These are phyloP conservation scores for Enteromius viviparus DNA, from an alignment of 2,797 vertebrate species.

Conservation along the genomic window DNA sequence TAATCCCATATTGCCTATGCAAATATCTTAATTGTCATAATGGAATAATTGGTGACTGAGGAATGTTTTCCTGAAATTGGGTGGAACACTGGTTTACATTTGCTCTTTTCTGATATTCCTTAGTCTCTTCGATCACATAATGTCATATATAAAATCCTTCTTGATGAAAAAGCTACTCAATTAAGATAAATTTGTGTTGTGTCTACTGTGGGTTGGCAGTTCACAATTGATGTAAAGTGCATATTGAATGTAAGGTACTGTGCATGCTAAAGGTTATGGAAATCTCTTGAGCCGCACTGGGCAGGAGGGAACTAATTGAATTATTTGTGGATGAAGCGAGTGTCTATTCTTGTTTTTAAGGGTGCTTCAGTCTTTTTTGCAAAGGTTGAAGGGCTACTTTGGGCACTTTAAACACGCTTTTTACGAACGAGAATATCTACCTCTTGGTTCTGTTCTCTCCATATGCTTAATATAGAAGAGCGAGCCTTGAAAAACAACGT, in stretches of 20 bases:
- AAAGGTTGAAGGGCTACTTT: slow-evolving; percentile 64
- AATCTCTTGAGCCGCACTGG: background rate
- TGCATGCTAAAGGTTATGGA: slow-evolving; percentile 28
- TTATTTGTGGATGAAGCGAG: slow-evolving; percentile 41
- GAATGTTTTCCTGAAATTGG: slow-evolving; percentile 81
- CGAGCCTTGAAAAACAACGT: slow-evolving; percentile 27
- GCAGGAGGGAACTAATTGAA: slow-evolving; percentile 21
- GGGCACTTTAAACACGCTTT: slow-evolving; percentile 56
- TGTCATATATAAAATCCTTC: slow-evolving; percentile 86
- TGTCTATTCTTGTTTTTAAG: slow-evolving; percentile 54
- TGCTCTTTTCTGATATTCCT: slow-evolving; percentile 91
- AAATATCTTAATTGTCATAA: slow-evolving; percentile 94
- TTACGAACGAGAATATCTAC: slow-evolving; percentile 62
- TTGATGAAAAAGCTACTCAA: slow-evolving; percentile 86
- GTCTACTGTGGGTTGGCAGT: slow-evolving; percentile 80
- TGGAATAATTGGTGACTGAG: slow-evolving; percentile 82
- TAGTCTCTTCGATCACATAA: slow-evolving; percentile 90
- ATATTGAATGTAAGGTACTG: slow-evolving; percentile 32
- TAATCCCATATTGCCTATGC: slow-evolving; percentile 99
- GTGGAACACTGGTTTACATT: slow-evolving; percentile 94
- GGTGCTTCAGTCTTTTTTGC: slow-evolving; percentile 57
- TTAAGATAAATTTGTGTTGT: slow-evolving; percentile 91
- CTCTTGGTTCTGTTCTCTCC: slow-evolving; percentile 58
- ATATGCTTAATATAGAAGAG: slow-evolving; percentile 23
- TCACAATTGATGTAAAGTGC: slow-evolving; percentile 50